Evolutionary conservation across 1,140 invertebrate species (phyloP), one percentile per base, ranked within the genome.

Genomic region (Pinna nobilis): DNA sequence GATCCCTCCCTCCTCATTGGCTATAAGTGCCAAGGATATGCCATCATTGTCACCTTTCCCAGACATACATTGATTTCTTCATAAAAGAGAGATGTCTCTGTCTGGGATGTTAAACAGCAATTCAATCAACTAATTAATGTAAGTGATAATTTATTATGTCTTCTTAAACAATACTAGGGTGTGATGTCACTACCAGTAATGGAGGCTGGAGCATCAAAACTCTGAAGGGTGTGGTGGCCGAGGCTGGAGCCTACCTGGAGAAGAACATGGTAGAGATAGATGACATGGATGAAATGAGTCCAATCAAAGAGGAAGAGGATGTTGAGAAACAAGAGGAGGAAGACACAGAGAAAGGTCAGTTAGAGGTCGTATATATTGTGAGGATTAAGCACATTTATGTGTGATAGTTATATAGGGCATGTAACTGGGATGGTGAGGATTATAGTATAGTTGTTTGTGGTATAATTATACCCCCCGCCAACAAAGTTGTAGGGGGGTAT

Each of bases 171-270:
- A 13, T 44, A 9, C 37, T 59, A 84, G 83, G 83, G 15, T 76
- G 74, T 63, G 82, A 83, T 57, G 55, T 78, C 6, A 81, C 71
- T 55, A 79, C 79, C 20, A 81, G 84, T 63, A 74, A 77, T 60
- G 79, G 84, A 75, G 86, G 86, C 28, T 88, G 85, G 86, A 86
- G 85, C 70, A 67, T 86, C 59, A 83, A 86, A 39, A 82, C 86
- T 9, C 66, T 88, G 66, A 86, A 87, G 65, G 81, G 82, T n/a
- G 81, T 87, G 9, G 78, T 81, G 0, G 41, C 77, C 7, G 81
- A 87, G 59, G 87, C 86, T 44, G 85, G 87, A 15, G 84, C 82
- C 30, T 71, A 84, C 23, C 76, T 87, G 33, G 84, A 82, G 35
- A 79, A 78, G 39, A 59, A 49, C 66, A 37, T 59, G 49, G 35